These are phyloP conservation scores for Ctenopoma multispine DNA, from an alignment of 2,797 vertebrate genomes.

Conservation along the genomic window DNA sequence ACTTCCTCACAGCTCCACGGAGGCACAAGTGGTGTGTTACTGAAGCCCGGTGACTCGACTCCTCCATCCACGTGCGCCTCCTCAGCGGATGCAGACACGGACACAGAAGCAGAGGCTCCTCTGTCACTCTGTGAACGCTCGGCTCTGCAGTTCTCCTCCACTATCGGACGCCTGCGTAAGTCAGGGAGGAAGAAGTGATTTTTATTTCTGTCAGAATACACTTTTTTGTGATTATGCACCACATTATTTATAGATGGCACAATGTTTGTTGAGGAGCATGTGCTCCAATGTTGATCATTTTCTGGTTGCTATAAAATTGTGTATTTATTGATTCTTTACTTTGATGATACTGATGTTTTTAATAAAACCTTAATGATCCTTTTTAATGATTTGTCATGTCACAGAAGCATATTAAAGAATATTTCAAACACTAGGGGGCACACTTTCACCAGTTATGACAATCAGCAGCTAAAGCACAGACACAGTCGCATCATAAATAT, in stretches of 20 bases:
- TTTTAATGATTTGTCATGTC: not conserved
- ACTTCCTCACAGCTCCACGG: constrained; percentile 9
- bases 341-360: not conserved
- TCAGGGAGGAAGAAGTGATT: constrained; percentile 65
- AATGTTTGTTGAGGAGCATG: not conserved
- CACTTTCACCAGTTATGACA: constrained; percentile 42
- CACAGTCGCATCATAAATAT: constrained; percentile 6
- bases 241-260: not conserved
- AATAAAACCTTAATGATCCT: not conserved
- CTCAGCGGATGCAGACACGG: not conserved
- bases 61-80: constrained; percentile 6
- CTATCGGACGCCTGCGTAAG: constrained; percentile 54
- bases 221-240: not conserved
- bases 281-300: constrained; percentile 69
- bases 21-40: constrained; percentile 1
- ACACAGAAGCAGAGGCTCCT: not conserved
- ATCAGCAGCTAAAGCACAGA: not conserved
- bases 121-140: constrained; percentile 55
- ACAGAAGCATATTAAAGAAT: not conserved
- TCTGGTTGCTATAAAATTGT: constrained; percentile 9
- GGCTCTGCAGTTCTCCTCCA: constrained; percentile 52
- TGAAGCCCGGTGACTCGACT: not conserved
- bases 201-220: constrained; percentile 11
- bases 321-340: constrained; percentile 37
- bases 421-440: constrained; percentile 68